phyloP scores from a whole-genome alignment of 2,888 invertebrate genomes.

The Chrysina gloriosa region DNA sequence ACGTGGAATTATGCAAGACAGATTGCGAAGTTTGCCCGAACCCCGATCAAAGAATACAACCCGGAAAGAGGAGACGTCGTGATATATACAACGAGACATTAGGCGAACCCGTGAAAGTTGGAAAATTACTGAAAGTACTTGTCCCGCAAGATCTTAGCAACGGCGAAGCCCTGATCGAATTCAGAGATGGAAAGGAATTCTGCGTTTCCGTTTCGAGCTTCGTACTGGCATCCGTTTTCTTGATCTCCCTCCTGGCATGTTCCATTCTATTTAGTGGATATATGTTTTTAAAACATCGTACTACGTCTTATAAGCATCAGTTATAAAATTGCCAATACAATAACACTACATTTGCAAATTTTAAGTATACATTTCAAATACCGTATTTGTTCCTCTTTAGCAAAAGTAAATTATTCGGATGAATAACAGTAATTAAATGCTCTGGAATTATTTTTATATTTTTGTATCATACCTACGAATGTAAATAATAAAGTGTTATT shows the following conservation, averaged over 20 bases:
- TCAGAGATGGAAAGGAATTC: slow-evolving; percentile 64
- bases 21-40: slow-evolving; percentile 81
- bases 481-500: slow-evolving; percentile 35
- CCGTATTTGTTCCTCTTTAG: slow-evolving; percentile 25
- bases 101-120: slow-evolving; percentile 73
- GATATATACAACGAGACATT: slow-evolving; percentile 68
- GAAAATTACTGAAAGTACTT: slow-evolving; percentile 75
- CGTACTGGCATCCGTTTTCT: slow-evolving; percentile 70
- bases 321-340: slow-evolving; percentile 5
- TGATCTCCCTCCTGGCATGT: slow-evolving; percentile 71
- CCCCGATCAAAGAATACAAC: slow-evolving; percentile 71
- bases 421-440: slow-evolving; percentile 11
- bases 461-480: slow-evolving; percentile 35
- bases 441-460: slow-evolving; percentile 35
- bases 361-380: neutral
- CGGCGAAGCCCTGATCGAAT: slow-evolving; percentile 58
- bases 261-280: slow-evolving; percentile 69
- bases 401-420: slow-evolving; percentile 33
- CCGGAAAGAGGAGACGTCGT: slow-evolving; percentile 64
- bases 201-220: slow-evolving; percentile 76
- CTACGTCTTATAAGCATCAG: slow-evolving; percentile 21
- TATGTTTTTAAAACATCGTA: slow-evolving; percentile 57
- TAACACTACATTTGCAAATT: neutral
- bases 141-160: slow-evolving; percentile 75
- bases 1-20: slow-evolving; percentile 84